A percentile compares a stretch with the other conserved stretches of the same genome.
Evolutionary conservation across 2,797 vertebrate species (phyloP).

Genomic region (Sebastes oblongus): DNA sequence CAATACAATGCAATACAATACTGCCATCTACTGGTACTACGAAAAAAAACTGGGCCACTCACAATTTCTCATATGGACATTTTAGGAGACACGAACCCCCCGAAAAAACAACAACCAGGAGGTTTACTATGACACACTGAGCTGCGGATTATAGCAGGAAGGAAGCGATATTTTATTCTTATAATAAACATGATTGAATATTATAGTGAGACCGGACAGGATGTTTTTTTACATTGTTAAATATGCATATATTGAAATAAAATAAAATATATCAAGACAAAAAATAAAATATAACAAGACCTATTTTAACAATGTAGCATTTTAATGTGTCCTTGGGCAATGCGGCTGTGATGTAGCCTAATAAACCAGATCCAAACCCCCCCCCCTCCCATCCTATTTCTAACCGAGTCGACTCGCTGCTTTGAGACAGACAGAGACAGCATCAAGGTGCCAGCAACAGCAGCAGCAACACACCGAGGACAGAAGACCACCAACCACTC

Average conservation of each 20-base stretch:
- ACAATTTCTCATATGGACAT: background rate
- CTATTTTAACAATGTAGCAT: background rate
- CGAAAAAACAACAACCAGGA: background rate
- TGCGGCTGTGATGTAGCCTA: slow-evolving; percentile 7
- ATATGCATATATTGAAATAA: background rate
- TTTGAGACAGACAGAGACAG: slow-evolving; percentile 12
- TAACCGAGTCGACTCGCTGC: background rate
- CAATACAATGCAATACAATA: background rate
- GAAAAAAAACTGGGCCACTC: slow-evolving; percentile 5
- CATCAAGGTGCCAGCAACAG: slow-evolving; percentile 43
- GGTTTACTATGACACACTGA: background rate
- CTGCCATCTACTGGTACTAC: slow-evolving; percentile 36
- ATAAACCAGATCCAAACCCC: background rate
- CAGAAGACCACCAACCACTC: background rate
- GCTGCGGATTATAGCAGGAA: background rate
- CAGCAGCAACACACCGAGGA: background rate
- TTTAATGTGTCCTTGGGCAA: background rate
- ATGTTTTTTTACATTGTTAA: background rate
- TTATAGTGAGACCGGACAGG: background rate
- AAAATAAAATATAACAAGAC: background rate
- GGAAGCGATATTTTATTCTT: background rate
- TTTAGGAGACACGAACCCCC: background rate
- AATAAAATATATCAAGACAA: background rate
- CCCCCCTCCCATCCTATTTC: slow-evolving; percentile 1
- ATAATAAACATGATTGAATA: background rate